Evolutionary conservation across 2,888 invertebrate species (phyloP).

Genomic region (Vesta saturnalis): DNA sequence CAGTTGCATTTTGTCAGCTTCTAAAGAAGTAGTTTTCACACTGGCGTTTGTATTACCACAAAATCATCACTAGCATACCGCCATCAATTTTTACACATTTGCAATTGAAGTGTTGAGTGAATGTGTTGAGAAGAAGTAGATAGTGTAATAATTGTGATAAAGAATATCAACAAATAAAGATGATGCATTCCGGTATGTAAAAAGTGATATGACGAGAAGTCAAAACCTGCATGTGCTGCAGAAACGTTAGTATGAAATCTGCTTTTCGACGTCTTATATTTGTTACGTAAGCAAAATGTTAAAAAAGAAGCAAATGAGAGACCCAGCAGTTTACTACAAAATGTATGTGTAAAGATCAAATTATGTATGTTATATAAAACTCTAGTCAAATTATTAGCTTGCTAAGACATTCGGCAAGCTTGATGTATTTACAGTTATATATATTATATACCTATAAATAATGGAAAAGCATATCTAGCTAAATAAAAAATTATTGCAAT

Average conservation of each 20-base stretch:
- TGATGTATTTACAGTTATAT: conserved; percentile 39
- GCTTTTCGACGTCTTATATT: conserved; percentile 28
- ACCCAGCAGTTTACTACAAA: conserved; percentile 21
- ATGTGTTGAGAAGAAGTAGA: not conserved
- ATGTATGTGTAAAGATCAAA: conserved; percentile 36
- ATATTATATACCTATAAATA: conserved; percentile 48
- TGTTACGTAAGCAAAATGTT: conserved; percentile 24
- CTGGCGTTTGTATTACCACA: conserved; percentile 37
- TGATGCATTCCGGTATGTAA: not conserved
- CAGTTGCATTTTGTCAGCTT: conserved; percentile 48
- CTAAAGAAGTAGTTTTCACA: conserved; percentile 34
- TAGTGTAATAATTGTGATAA: conserved; percentile 1
- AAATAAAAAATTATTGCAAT: conserved; percentile 61
- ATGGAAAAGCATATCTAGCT: conserved; percentile 61
- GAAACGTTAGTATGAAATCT: conserved; percentile 36
- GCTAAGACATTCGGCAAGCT: conserved; percentile 38
- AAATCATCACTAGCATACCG: conserved; percentile 32
- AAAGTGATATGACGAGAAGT: not conserved
- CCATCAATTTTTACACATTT: conserved; percentile 37
- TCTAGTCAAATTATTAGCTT: conserved; percentile 42
- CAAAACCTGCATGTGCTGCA: not conserved
- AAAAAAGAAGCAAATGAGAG: conserved; percentile 18
- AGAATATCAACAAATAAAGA: not conserved
- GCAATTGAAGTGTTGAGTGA: conserved; percentile 27
- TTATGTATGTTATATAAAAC: conserved; percentile 39